A percentile compares a stretch with the other conserved stretches of the same genome.
Evolutionary conservation across 2,113 vertebrate genomes (phyloP).

Genomic region (Synchiropus splendidus): DNA sequence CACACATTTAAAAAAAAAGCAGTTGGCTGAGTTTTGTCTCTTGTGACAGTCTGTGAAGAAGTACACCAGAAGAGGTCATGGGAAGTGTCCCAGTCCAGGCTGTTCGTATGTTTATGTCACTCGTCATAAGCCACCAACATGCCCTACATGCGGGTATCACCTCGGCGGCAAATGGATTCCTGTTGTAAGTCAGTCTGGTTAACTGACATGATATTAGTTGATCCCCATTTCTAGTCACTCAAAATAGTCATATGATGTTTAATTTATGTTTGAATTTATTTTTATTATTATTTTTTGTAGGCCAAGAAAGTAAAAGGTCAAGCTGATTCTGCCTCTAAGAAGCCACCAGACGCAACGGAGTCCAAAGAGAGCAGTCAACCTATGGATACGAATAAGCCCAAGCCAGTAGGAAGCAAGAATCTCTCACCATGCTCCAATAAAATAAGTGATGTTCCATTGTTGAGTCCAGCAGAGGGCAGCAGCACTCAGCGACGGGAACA

Average conservation of each 20-base stretch:
- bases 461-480: slow-evolving; percentile 47
- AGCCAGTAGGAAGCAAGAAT: slow-evolving; percentile 11
- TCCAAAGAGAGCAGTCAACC: slow-evolving; percentile 5
- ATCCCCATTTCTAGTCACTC: no score
- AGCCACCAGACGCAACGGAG: slow-evolving; percentile 12
- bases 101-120: slow-evolving; percentile 92
- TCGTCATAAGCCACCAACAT: slow-evolving; percentile 89
- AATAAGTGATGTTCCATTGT: slow-evolving; percentile 3
- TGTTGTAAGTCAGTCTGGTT: slow-evolving; percentile 59
- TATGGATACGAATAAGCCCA: slow-evolving; percentile 6
- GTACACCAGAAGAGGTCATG: slow-evolving; percentile 88
- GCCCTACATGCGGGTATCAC: slow-evolving; percentile 81
- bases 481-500: slow-evolving; percentile 19
- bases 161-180: slow-evolving; percentile 93
- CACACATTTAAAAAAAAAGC: not conserved
- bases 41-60: slow-evolving; percentile 76
- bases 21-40: not conserved
- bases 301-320: slow-evolving; percentile 31
- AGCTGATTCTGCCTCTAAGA: slow-evolving; percentile 19
- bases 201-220: no score
- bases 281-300: slow-evolving; percentile 8
- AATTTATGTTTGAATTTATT: no score
- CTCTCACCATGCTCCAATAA: slow-evolving; percentile 2
- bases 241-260: no score
- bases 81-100: slow-evolving; percentile 81